Evolutionary conservation across 2,888 invertebrate genomes (phyloP), one percentile per base, ranked within the genome.

Genomic region (Zeuzera pyrina): DNA sequence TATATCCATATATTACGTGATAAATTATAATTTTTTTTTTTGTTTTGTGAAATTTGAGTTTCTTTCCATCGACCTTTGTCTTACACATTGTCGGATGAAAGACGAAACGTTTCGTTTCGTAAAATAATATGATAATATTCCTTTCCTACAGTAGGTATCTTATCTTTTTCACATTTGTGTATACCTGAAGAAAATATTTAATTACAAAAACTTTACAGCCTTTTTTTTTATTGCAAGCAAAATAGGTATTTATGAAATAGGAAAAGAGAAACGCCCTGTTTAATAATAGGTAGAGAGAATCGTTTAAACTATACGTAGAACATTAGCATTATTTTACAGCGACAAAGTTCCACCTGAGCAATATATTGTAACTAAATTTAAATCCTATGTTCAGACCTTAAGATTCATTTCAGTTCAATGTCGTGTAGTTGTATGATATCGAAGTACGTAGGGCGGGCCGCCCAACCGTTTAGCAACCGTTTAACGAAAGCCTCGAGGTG

Each of bases 381-480:
- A 35, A 45, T 51, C 47, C 44, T 65, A 52, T 34, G 0, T 1
- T 1, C 11, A 10, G n/a, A 2, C 0, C 0, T 29, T 60, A 76
- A 45, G 49, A 67, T 54, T 43, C 41, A 49, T 37, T 55, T 60
- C 57, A 7, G 26, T 28, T 34, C 31, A 33, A 35, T 8, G 12
- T 52, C 41, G 47, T 51, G 39, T 38, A 32, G 21, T 64, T 58
- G 39, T 57, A 59, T 69, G 57, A 51, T 40, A 52, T 54, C 54
- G 52, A 61, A 66, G 62, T 57, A 47, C 49, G 66, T 68, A 78
- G 81, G 83, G 83, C 83, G 81, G 81, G 77, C 81, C 81, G 83
- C 83, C 83, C 83, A 83, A 83, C 71, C 83, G 81, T 81, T 83
- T 83, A 81, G 71, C 72, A 69, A 72, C 62, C 78, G 78, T 81